Evolutionary conservation across 2,888 invertebrate species (phyloP).

Genomic region (Hoplodrina ambigua): DNA sequence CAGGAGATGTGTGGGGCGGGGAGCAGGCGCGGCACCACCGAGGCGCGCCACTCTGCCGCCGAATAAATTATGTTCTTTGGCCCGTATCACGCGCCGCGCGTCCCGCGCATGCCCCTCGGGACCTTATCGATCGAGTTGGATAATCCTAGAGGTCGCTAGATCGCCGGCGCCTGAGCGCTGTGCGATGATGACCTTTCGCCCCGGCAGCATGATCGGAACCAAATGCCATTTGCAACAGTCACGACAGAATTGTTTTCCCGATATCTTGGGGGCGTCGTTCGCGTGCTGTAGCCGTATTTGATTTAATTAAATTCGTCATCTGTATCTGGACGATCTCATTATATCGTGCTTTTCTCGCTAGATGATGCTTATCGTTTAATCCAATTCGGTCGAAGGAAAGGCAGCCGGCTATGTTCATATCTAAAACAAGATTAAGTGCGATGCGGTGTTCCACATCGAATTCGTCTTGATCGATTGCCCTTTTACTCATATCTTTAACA

Average conservation of each 20-base stretch:
- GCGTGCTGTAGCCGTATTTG: constrained; percentile 48
- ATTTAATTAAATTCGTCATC: constrained; percentile 62
- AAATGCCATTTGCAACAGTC: constrained; percentile 83
- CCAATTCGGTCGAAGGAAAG: constrained; percentile 61
- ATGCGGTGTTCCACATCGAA: constrained; percentile 72
- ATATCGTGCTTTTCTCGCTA: constrained; percentile 40
- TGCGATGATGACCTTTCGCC: constrained; percentile 79
- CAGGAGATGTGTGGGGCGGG: constrained; percentile 69
- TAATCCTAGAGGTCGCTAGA: constrained; percentile 87
- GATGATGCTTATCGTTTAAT: constrained; percentile 63
- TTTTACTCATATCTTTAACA: constrained; percentile 78
- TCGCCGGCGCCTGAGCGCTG: constrained; percentile 77
- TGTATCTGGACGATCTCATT: constrained; percentile 42
- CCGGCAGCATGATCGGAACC: constrained; percentile 71
- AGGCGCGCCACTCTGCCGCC: constrained; percentile 89
- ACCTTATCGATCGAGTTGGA: constrained; percentile 86
- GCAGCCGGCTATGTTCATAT: constrained; percentile 68
- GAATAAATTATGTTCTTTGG: constrained; percentile 88
- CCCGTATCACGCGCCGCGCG: constrained; percentile 72
- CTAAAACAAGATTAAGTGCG: constrained; percentile 73
- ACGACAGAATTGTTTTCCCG: constrained; percentile 72
- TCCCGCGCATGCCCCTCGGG: constrained; percentile 67
- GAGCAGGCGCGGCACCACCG: constrained; percentile 80
- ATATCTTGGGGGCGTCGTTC: constrained; percentile 68
- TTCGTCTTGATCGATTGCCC: constrained; percentile 78